A percentile compares a stretch with the other conserved stretches of the same genome.
Evolutionary conservation across 1,140 invertebrate genomes (phyloP).

Genomic region (Scaptomyza montana): DNA sequence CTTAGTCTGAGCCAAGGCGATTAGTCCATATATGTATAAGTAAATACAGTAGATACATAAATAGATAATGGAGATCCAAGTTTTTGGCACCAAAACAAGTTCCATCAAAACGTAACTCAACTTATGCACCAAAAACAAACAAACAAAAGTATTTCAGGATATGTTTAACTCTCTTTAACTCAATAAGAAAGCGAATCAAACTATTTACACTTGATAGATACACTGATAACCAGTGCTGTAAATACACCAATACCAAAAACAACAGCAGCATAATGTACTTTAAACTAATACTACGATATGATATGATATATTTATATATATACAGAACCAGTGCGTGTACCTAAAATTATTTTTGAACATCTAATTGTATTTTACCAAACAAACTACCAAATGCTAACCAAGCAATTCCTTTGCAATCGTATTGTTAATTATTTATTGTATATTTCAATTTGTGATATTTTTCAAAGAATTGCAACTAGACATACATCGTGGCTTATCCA

Average conservation of each 20-base stretch:
- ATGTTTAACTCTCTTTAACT: not conserved
- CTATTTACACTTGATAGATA: conserved; percentile 61
- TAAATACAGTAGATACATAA: not conserved
- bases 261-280: conserved; percentile 49
- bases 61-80: conserved; percentile 2
- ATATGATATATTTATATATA: conserved; percentile 7
- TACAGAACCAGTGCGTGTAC: conserved; percentile 65
- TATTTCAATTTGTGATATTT: conserved; percentile 82
- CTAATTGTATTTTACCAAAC: conserved; percentile 48
- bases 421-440: conserved; percentile 75
- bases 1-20: conserved; percentile 71
- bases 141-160: conserved; percentile 11
- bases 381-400: conserved; percentile 42
- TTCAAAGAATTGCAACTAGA: conserved; percentile 80
- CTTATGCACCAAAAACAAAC: conserved; percentile 53
- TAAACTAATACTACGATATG: conserved; percentile 17
- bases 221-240: conserved; percentile 49
- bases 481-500: conserved; percentile 75
- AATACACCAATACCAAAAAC: conserved; percentile 47
- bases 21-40: conserved; percentile 11
- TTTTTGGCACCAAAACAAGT: conserved; percentile 14
- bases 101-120: conserved; percentile 38
- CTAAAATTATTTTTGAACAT: conserved; percentile 64
- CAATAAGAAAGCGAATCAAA: conserved; percentile 29
- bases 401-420: conserved; percentile 70